Evolutionary conservation across 37 sponge, comb jelly and placozoan genomes (phyloP).

Genomic region (Sycon ciliatum): DNA sequence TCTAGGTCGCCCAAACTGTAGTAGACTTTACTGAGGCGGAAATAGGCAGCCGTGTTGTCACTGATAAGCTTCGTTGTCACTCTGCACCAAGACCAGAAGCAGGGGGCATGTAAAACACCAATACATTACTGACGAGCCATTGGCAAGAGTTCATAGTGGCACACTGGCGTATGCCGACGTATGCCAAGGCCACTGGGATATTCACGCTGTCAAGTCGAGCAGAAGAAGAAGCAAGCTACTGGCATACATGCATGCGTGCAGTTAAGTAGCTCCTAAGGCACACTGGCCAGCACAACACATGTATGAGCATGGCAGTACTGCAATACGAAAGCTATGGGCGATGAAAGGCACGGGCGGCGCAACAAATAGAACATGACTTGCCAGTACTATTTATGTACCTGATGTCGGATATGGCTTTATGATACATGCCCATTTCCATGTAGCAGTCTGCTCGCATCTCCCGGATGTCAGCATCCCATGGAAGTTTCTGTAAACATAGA

Average conservation of each 20-base stretch:
- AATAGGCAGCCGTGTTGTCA: slow-evolving; percentile 84
- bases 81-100: slow-evolving; percentile 27
- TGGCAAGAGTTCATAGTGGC: not conserved
- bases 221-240: too few species aligned
- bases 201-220: too few species aligned
- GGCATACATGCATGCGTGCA: too few species aligned
- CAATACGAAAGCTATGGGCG: too few species aligned
- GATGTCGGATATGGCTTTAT: slow-evolving; percentile 74
- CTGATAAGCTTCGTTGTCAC: slow-evolving; percentile 67
- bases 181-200: too few species aligned
- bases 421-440: slow-evolving; percentile 41
- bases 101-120: not conserved
- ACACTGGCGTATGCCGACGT: not conserved
- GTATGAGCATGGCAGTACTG: too few species aligned
- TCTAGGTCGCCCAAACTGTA: slow-evolving; percentile 79
- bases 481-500: slow-evolving; percentile 17
- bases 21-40: slow-evolving; percentile 58
- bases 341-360: too few species aligned
- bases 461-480: slow-evolving; percentile 67
- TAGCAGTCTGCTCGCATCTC: slow-evolving; percentile 62
- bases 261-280: too few species aligned
- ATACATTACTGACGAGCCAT: not conserved
- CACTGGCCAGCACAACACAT: too few species aligned
- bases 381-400: slow-evolving; percentile 59
- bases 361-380: too few species aligned